Conservation (phyloP, 1,140 invertebrate genomes). For the Anagrus nilaparvatae region DNA sequence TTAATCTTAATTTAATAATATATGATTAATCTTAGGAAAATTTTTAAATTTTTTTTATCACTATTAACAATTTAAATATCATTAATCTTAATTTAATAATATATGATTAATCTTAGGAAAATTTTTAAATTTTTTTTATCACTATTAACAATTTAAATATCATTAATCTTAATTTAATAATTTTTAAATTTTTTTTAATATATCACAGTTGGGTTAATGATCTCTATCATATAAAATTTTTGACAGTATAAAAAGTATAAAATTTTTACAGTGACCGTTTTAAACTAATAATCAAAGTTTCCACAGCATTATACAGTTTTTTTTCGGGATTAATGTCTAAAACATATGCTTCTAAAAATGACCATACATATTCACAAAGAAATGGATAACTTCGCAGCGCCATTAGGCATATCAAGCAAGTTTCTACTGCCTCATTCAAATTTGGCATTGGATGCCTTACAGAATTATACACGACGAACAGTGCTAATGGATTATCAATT, state of each 20-base stretch:
- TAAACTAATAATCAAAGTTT: background rate
- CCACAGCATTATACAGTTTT: background rate
- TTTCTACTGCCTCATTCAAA: slow-evolving; percentile 1
- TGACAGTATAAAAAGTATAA: background rate
- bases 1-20: too few relatives aligned
- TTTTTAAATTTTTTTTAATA: too few relatives aligned
- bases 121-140: too few relatives aligned
- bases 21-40: too few relatives aligned
- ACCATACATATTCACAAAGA: too few relatives aligned
- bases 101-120: too few relatives aligned
- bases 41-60: background rate
- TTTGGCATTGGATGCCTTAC: background rate
- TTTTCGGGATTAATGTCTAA: background rate
- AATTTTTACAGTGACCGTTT: background rate
- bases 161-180: too few relatives aligned
- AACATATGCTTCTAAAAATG: background rate
- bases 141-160: too few relatives aligned
- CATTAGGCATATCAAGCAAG: background rate
- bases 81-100: too few relatives aligned
- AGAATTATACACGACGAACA: background rate
- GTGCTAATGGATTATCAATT: background rate
- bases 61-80: background rate
- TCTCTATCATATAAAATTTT: background rate
- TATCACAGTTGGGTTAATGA: too few relatives aligned
- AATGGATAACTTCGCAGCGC: too few relatives aligned